Base-by-base conservation (phyloP, 2,888 invertebrate genomes). In the Drosophila quinaria region DNA sequence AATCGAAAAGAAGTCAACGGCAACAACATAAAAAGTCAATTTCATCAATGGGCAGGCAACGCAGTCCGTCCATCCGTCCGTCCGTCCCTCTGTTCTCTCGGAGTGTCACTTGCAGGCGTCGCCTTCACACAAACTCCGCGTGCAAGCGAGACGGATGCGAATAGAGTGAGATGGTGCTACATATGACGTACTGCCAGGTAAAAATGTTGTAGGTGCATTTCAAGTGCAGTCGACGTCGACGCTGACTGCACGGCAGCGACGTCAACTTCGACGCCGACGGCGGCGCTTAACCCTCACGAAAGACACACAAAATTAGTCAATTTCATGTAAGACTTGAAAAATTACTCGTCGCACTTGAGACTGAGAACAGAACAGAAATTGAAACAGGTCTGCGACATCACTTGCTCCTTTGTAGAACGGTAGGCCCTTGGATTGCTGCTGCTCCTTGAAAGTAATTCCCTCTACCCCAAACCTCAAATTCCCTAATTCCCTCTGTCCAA, bases 11-110 rank as follows among this genome's bases (percentile, higher is more conserved):
- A 79, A 87, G 87, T 81, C 84, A 84, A 84, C 81, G 76, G 70
- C 78, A 78, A 87, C 89, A 78, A 84, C 84, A 85, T 87, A 89
- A 89, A 85, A 85, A 85, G 83, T 90, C 90, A 90, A 91, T 91
- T 91, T 91, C 91, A 91, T 91, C 91, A 91, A 91, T 91, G 90
- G 90, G 76, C 77, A 74, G 64, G 59, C 67, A 71, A 65, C 51
- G 31, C 65, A 52, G 37, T 62, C 56, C 13, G 49, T 62, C 63
- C 31, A 42, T 66, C 31, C 31, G 39, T 62, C 19, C 22, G 46
- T 39, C 62, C 44, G 66, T 42, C 65, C 10, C 19, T 44, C 33
- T 47, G 15, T 22, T 61, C 33, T 31, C 72, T 47, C 44, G 22
- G 79, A 81, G 81, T 82, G 82, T 82, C 81, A 85, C 81, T 82